Percentiles rank a stretch among this genome's conserved stretches.
Conservation (phyloP, 2,888 invertebrate species). For the Dioctria rufipes region DNA sequence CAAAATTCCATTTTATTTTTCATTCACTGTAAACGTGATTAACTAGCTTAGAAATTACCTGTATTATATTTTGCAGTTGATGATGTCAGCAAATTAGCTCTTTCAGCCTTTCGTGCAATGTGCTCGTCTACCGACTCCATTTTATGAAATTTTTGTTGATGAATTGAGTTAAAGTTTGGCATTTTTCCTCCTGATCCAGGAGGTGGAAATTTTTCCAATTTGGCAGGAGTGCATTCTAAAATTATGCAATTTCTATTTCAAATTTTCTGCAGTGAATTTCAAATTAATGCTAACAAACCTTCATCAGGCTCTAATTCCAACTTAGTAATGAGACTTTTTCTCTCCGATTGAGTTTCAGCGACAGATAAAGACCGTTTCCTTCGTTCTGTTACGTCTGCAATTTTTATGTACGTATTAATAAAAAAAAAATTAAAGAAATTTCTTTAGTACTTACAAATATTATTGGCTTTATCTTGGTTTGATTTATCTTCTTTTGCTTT, state of each 20-base stretch:
- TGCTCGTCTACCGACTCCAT: conserved; percentile 81
- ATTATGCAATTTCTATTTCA: too few relatives aligned
- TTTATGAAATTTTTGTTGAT: conserved; percentile 76
- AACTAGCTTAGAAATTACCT: not conserved
- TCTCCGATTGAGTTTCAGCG: conserved; percentile 62
- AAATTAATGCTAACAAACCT: not conserved
- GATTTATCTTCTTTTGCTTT: conserved; percentile 6
- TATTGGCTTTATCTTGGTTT: not conserved
- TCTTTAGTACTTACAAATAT: not conserved
- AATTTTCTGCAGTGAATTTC: too few relatives aligned
- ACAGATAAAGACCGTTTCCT: conserved; percentile 67
- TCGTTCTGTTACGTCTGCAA: conserved; percentile 65
- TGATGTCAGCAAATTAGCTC: conserved; percentile 66
- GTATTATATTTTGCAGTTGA: conserved; percentile 61
- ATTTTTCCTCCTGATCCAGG: conserved; percentile 72
- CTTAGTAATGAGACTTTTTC: not conserved
- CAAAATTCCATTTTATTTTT: not conserved
- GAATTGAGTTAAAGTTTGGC: conserved; percentile 81
- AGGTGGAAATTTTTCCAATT: conserved; percentile 44
- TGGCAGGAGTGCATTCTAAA: conserved; percentile 45
- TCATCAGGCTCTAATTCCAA: not conserved
- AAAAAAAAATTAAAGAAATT: too few relatives aligned
- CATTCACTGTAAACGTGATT: not conserved
- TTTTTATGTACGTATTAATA: not conserved
- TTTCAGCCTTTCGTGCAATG: conserved; percentile 71